These are phyloP conservation scores for Propithecus perrieri DNA, from an alignment of 2,797 vertebrate genomes.

Conservation along the genomic window DNA sequence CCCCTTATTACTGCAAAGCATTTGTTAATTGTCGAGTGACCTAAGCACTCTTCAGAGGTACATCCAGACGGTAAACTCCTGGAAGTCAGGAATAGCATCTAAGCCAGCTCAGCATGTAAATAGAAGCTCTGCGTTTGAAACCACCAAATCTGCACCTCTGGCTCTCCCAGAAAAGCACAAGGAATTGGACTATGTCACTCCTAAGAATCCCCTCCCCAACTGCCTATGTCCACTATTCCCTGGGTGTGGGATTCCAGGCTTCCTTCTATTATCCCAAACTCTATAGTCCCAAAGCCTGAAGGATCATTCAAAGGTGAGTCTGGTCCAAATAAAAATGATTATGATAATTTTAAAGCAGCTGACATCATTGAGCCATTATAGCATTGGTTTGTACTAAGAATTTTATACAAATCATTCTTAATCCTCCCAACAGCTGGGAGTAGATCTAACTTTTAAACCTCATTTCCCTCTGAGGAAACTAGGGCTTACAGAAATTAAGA, in stretches of 20 bases:
- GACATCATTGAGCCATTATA: neutral
- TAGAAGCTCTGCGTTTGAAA: neutral
- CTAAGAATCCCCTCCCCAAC: neutral
- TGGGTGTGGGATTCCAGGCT: neutral
- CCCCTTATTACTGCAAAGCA: neutral
- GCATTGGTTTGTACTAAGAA: neutral
- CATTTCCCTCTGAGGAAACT: neutral
- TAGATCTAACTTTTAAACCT: neutral
- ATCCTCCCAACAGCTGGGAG: neutral
- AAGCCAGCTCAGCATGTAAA: neutral
- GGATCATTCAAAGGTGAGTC: neutral
- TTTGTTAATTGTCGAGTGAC: slow-evolving; percentile 40
- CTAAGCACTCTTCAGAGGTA: neutral
- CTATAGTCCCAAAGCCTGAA: neutral
- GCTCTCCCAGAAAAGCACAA: neutral
- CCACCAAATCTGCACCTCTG: neutral
- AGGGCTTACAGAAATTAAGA: neutral
- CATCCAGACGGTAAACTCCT: neutral
- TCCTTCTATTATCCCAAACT: neutral
- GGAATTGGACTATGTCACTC: neutral
- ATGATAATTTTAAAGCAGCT: neutral
- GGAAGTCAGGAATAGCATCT: neutral
- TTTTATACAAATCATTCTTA: neutral
- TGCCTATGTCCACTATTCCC: neutral
- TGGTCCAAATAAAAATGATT: neutral